These are phyloP conservation scores for Numenius phaeopus DNA, from an alignment of 2,797 vertebrate species.

Conservation along the genomic window DNA sequence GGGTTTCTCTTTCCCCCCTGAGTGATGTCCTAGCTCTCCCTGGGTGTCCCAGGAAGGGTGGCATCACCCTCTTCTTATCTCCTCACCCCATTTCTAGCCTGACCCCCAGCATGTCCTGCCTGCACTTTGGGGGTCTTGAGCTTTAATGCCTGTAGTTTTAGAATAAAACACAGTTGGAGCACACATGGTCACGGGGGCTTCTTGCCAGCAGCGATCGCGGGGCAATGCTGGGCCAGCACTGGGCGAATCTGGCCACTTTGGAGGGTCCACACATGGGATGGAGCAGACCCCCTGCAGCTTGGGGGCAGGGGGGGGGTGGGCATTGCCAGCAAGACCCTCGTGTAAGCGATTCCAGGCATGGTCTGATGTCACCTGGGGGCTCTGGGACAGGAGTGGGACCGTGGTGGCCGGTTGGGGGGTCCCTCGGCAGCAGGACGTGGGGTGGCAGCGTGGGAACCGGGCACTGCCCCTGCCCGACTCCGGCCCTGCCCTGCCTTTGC, in stretches of 20 bases:
- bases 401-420: fast-evolving
- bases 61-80: neutral
- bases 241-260: fast-evolving
- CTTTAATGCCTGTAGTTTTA: neutral
- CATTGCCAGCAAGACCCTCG: neutral
- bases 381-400: fast-evolving
- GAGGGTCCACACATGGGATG: fast-evolving
- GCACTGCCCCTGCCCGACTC: neutral
- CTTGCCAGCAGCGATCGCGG: fast-evolving
- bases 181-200: fast-evolving
- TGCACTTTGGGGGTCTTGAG: neutral
- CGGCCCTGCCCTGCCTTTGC: neutral
- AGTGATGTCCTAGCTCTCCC: fast-evolving
- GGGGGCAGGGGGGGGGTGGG: fast-evolving
- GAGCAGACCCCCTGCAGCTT: neutral
- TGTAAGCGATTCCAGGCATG: fast-evolving
- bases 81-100: neutral
- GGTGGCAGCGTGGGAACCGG: neutral
- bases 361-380: neutral
- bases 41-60: neutral
- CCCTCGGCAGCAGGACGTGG: fast-evolving
- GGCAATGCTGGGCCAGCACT: fast-evolving
- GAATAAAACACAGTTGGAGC: constrained; percentile 33
- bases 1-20: neutral
- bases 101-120: neutral